A percentile compares a stretch with the other conserved stretches of the same genome.
phyloP scores from a whole-genome alignment of 2,113 vertebrate genomes.

The Sciurus niger region DNA sequence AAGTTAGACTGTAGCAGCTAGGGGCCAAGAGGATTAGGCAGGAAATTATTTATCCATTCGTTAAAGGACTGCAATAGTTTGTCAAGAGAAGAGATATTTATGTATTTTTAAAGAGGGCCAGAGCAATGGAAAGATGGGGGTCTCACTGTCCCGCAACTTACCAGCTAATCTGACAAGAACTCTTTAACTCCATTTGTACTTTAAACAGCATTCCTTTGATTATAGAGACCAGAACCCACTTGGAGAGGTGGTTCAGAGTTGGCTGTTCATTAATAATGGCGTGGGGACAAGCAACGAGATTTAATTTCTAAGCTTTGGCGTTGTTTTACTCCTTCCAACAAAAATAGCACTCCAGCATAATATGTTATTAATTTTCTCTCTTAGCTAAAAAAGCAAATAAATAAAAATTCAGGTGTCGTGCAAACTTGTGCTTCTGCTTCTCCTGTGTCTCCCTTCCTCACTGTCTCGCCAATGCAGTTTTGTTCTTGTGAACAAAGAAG shows the following conservation, averaged over 20 bases:
- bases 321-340: not conserved
- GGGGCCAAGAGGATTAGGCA: conserved; percentile 1
- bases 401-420: rapidly evolving
- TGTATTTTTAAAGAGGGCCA: not conserved
- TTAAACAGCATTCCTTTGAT: not conserved
- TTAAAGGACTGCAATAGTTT: conserved; percentile 25
- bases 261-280: not conserved
- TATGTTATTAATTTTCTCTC: not conserved
- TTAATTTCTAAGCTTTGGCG: not conserved
- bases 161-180: not conserved
- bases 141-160: not conserved
- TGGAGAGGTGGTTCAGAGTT: not conserved
- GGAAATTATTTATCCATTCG: conserved; percentile 19
- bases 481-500: not conserved
- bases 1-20: conserved; percentile 68
- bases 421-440: not conserved
- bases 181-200: not conserved
- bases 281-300: not conserved
- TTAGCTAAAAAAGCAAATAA: not conserved
- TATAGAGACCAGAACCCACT: not conserved
- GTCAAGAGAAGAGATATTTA: not conserved
- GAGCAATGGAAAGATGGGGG: too few species aligned
- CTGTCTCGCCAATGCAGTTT: not conserved
- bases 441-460: not conserved
- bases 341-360: not conserved